These are phyloP conservation scores for Volucella inflata DNA, from an alignment of 2,888 invertebrate species.

Conservation along the genomic window DNA sequence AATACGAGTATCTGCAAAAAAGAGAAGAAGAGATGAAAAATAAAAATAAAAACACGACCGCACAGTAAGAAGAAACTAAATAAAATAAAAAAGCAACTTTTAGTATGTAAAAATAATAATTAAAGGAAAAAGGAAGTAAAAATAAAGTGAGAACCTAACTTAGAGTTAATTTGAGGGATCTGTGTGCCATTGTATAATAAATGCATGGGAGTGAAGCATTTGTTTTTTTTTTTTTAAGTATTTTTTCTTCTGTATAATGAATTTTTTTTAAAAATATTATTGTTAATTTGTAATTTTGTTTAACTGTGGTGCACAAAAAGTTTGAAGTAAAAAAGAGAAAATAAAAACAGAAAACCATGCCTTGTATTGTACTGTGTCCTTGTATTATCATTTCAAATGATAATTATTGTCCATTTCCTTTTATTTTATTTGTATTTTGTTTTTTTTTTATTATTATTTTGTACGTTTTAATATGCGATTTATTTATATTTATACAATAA, in stretches of 20 bases:
- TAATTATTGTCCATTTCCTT: constrained; percentile 17
- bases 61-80: constrained; percentile 44
- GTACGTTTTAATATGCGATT: constrained; percentile 4
- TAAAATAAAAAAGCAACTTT: constrained; percentile 15
- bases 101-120: constrained; percentile 17
- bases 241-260: constrained; percentile 22
- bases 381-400: constrained; percentile 45
- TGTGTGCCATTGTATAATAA: constrained; percentile 66
- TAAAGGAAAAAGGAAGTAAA: constrained; percentile 11
- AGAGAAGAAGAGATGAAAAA: not conserved
- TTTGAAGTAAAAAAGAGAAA: constrained; percentile 31
- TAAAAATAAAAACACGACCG: constrained; percentile 37
- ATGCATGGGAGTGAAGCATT: constrained; percentile 48
- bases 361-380: constrained; percentile 46
- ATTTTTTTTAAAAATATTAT: constrained; percentile 17
- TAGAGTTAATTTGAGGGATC: constrained; percentile 44
- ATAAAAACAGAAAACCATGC: constrained; percentile 11
- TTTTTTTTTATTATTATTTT: constrained; percentile 39
- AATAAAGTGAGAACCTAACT: constrained; percentile 27
- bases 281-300: constrained; percentile 21
- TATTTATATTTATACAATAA: constrained; percentile 71
- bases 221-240: constrained; percentile 29
- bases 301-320: constrained; percentile 54
- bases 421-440: not conserved
- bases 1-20: constrained; percentile 29